Conservation (phyloP, 2,888 invertebrate genomes). For the Sesia apiformis region DNA sequence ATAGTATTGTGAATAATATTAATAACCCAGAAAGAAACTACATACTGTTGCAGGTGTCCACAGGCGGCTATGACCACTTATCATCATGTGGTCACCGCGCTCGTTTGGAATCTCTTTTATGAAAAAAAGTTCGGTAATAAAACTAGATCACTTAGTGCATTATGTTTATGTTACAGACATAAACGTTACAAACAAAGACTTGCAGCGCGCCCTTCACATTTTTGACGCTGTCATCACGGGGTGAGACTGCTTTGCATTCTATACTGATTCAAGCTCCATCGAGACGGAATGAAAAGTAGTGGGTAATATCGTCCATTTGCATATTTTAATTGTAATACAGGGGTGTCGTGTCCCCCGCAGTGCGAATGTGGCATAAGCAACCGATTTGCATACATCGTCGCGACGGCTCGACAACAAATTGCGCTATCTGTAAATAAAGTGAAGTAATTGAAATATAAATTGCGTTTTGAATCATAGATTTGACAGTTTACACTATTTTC, state of each 20-base stretch:
- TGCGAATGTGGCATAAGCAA: slow-evolving; percentile 57
- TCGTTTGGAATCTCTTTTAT: too few species aligned
- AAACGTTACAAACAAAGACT: background rate
- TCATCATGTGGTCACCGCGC: too few species aligned
- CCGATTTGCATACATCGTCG: slow-evolving; percentile 58
- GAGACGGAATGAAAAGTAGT: slow-evolving; percentile 65
- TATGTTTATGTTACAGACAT: too few species aligned
- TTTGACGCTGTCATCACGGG: slow-evolving; percentile 35
- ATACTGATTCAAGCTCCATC: slow-evolving; percentile 44
- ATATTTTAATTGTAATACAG: slow-evolving; percentile 71
- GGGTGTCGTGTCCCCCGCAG: slow-evolving; percentile 36
- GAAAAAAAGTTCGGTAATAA: too few species aligned
- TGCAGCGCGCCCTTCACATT: slow-evolving; percentile 19
- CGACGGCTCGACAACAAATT: slow-evolving; percentile 39
- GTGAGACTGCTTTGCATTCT: slow-evolving; percentile 27
- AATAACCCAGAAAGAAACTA: too few species aligned
- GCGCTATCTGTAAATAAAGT: slow-evolving; percentile 45
- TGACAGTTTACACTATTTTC: too few species aligned
- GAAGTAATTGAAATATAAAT: slow-evolving; percentile 13
- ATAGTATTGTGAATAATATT: too few species aligned
- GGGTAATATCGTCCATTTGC: slow-evolving; percentile 65
- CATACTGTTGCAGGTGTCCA: too few species aligned
- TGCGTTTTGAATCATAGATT: too few species aligned
- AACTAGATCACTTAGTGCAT: too few species aligned
- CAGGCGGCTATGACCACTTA: too few species aligned